Evolutionary conservation across 2,113 vertebrate species (phyloP).

Genomic region (Callocephalon fimbriatum): DNA sequence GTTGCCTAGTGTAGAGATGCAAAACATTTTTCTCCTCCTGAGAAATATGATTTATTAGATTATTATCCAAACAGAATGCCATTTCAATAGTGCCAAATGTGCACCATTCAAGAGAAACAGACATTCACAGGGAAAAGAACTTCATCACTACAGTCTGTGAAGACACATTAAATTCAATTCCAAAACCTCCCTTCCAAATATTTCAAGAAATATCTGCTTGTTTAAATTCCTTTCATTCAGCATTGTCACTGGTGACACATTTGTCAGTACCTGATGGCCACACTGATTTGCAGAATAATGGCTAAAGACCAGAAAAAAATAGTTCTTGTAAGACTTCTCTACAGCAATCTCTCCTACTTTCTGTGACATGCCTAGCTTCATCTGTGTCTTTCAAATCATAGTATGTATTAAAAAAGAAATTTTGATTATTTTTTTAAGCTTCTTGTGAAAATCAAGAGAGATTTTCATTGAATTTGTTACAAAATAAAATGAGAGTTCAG

Average conservation of each 20-base stretch:
- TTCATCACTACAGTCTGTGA: background rate
- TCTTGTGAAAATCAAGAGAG: background rate
- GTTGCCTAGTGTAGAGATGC: background rate
- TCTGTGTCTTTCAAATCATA: background rate
- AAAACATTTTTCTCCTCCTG: background rate
- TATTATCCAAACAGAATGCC: background rate
- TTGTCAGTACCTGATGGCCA: background rate
- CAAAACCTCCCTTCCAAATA: background rate
- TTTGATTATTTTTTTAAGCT: background rate
- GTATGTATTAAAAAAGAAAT: background rate
- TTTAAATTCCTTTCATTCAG: background rate
- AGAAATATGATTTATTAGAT: slow-evolving; percentile 53
- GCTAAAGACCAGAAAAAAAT: background rate
- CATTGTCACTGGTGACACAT: background rate
- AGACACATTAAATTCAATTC: slow-evolving; percentile 42
- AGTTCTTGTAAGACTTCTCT: background rate
- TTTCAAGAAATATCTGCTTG: background rate
- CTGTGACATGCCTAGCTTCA: background rate
- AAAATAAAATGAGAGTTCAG: background rate
- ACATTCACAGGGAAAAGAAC: background rate
- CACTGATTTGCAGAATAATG: background rate
- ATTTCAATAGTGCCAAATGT: background rate
- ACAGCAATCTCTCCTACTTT: background rate
- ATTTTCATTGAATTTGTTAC: background rate
- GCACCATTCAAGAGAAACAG: background rate